Evolutionary conservation across 2,888 invertebrate genomes (phyloP).

Genomic region (Endomychus coccineus): DNA sequence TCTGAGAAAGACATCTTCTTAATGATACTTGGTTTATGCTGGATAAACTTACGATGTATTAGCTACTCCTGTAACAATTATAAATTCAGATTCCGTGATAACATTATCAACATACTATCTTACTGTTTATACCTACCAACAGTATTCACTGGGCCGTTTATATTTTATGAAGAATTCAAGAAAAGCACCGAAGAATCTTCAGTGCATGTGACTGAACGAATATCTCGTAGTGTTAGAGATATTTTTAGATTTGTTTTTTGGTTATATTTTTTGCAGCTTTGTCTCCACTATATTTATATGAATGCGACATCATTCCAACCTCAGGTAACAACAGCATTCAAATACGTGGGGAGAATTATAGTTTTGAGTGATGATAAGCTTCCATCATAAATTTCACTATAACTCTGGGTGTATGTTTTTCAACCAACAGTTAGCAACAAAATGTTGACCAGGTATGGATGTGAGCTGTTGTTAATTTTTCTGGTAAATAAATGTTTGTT

Average conservation of each 20-base stretch:
- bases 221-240: slow-evolving; percentile 44
- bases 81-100: slow-evolving; percentile 30
- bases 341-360: not conserved
- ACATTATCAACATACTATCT: slow-evolving; percentile 52
- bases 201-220: slow-evolving; percentile 29
- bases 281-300: slow-evolving; percentile 75
- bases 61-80: slow-evolving; percentile 63
- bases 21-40: slow-evolving; percentile 53
- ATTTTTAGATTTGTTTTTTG: slow-evolving; percentile 58
- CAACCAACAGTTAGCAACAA: too few species aligned
- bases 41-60: slow-evolving; percentile 69
- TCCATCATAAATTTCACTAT: too few species aligned
- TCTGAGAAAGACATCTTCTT: slow-evolving; percentile 45
- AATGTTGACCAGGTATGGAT: too few species aligned
- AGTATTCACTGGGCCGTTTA: slow-evolving; percentile 77
- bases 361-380: too few species aligned
- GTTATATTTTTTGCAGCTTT: slow-evolving; percentile 60
- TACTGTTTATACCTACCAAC: slow-evolving; percentile 80
- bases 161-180: slow-evolving; percentile 66
- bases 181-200: slow-evolving; percentile 28
- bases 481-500: too few species aligned
- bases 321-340: slow-evolving; percentile 44
- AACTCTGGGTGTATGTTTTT: too few species aligned
- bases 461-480: too few species aligned
- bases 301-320: slow-evolving; percentile 65